Evolutionary conservation across 37 sponge, comb jelly and placozoan species (phyloP).

Genomic region (Cliona cf. orientalis): DNA sequence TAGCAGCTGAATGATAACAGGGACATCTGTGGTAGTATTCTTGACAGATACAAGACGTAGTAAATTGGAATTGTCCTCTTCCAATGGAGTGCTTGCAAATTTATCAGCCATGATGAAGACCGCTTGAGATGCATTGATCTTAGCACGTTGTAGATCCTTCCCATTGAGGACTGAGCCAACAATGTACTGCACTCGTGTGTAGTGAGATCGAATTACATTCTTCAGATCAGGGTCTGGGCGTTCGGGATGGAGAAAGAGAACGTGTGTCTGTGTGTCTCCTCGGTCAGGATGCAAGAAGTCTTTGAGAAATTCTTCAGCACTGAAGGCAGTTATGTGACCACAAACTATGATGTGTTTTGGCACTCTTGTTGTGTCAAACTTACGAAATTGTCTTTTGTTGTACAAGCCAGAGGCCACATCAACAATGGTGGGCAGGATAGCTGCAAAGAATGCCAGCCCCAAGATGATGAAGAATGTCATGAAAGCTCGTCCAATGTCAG

Average conservation of each 20-base stretch:
- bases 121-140: conserved; percentile 46
- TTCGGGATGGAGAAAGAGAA: conserved; percentile 64
- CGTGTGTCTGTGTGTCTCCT: conserved; percentile 47
- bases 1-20: conserved; percentile 81
- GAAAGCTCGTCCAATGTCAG: conserved; percentile 70
- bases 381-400: conserved; percentile 22
- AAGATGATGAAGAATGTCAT: conserved; percentile 77
- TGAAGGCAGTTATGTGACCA: conserved; percentile 60
- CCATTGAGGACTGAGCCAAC: conserved; percentile 62
- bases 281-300: conserved; percentile 83
- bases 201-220: conserved; percentile 51
- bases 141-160: conserved; percentile 56
- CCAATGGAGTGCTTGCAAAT: conserved; percentile 26
- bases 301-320: conserved; percentile 54
- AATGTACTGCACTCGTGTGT: conserved; percentile 57
- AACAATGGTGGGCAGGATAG: conserved; percentile 40
- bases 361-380: conserved; percentile 18
- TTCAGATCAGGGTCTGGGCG: conserved; percentile 55
- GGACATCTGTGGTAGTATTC: conserved; percentile 42
- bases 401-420: conserved; percentile 26
- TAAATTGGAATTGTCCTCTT: conserved; percentile 72
- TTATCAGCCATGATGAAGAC: conserved; percentile 74
- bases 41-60: conserved; percentile 79
- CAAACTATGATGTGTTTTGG: conserved; percentile 72
- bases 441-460: conserved; percentile 66